These are phyloP conservation scores for Drosophila gaucha DNA, from an alignment of 2,888 invertebrate genomes.

Conservation along the genomic window DNA sequence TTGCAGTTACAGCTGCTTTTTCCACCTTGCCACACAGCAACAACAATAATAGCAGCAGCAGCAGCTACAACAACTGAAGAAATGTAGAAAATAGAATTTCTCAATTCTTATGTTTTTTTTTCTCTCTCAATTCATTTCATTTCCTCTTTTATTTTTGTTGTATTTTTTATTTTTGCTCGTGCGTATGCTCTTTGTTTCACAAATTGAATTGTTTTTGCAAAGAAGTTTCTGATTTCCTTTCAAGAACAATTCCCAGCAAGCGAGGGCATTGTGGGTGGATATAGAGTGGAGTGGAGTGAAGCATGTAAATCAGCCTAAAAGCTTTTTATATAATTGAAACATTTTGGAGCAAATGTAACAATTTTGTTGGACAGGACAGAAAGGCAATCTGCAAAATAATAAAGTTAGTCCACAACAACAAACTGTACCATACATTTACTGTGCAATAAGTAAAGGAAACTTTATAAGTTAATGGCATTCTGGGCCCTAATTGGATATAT, in stretches of 20 bases:
- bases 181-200: slow-evolving; percentile 54
- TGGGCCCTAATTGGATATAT: slow-evolving; percentile 13
- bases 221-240: slow-evolving; percentile 62
- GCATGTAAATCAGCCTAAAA: slow-evolving; percentile 63
- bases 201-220: slow-evolving; percentile 70
- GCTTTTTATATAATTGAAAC: slow-evolving; percentile 70
- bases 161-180: slow-evolving; percentile 17
- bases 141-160: slow-evolving; percentile 21
- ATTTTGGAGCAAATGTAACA: slow-evolving; percentile 56
- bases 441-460: slow-evolving; percentile 3
- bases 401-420: slow-evolving; percentile 33
- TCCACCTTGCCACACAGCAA: slow-evolving; percentile 46
- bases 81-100: slow-evolving; percentile 52
- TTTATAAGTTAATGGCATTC: slow-evolving; percentile 34
- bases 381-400: slow-evolving; percentile 44
- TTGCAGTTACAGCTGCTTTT: slow-evolving; percentile 49
- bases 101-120: slow-evolving; percentile 23
- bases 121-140: slow-evolving; percentile 45
- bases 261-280: background rate
- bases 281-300: background rate
- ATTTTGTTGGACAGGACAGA: slow-evolving; percentile 34
- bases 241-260: slow-evolving; percentile 25
- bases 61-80: slow-evolving; percentile 12
- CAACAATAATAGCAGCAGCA: slow-evolving; percentile 11
- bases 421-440: slow-evolving; percentile 2